Conservation (phyloP, 1,140 invertebrate species). For the Aleiodes sp. region DNA sequence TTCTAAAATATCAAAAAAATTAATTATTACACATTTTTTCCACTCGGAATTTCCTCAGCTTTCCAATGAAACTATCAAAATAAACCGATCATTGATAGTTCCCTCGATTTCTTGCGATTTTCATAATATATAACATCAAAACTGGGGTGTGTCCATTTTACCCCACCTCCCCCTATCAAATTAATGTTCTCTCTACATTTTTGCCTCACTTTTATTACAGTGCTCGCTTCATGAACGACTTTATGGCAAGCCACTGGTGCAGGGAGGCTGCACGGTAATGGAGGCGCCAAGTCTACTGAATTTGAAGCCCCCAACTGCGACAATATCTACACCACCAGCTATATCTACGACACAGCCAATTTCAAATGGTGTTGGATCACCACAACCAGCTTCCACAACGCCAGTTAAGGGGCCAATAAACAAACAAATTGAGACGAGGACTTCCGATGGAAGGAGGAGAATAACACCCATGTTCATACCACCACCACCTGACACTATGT, state of each 20-base stretch:
- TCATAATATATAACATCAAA: too few species aligned
- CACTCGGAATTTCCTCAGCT: too few species aligned
- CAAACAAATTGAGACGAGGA: conserved; percentile 95
- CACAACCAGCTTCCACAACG: conserved; percentile 48
- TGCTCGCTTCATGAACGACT: conserved; percentile 83
- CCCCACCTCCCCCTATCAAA: too few species aligned
- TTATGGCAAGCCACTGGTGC: conserved; percentile 83
- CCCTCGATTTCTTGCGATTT: too few species aligned
- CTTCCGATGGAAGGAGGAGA: conserved; percentile 90
- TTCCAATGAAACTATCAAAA: too few species aligned
- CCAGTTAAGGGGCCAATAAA: conserved; percentile 76
- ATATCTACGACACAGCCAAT: conserved; percentile 32
- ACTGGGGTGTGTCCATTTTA: too few species aligned
- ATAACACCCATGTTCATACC: conserved; percentile 97
- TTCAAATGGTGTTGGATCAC: conserved; percentile 37
- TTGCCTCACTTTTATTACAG: conserved; percentile 62
- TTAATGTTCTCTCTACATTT: background rate
- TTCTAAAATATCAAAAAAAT: too few species aligned
- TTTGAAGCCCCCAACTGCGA: conserved; percentile 44
- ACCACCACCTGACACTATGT: conserved; percentile 71
- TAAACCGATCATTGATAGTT: too few species aligned
- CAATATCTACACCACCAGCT: conserved; percentile 38
- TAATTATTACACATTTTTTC: too few species aligned
- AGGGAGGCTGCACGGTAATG: conserved; percentile 75
- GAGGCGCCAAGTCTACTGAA: conserved; percentile 84